phyloP scores from a whole-genome alignment of 2,888 invertebrate species.

The Tipula unca region DNA sequence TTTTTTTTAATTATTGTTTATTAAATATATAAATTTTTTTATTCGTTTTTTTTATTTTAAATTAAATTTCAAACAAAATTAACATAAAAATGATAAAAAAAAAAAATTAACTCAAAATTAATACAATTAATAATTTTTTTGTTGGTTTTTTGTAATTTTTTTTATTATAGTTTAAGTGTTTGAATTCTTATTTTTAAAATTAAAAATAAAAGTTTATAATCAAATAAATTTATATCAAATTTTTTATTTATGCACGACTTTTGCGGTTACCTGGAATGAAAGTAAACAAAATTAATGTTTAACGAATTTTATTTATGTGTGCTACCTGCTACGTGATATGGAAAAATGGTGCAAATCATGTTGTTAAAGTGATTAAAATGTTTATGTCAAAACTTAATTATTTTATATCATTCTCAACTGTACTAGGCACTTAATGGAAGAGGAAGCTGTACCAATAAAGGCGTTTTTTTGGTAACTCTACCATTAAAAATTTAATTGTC shows the following conservation, averaged over 20 bases:
- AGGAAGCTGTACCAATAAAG: too few species aligned
- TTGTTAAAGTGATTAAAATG: background rate
- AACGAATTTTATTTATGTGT: too few species aligned
- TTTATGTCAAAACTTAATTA: background rate
- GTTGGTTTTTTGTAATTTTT: background rate
- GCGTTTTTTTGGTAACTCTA: too few species aligned
- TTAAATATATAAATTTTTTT: background rate
- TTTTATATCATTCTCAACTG: too few species aligned
- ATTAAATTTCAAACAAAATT: background rate
- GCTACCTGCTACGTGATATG: background rate
- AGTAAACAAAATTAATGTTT: background rate
- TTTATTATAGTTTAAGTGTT: background rate
- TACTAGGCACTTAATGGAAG: too few species aligned
- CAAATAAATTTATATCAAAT: background rate
- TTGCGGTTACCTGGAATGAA: slow-evolving; percentile 37
- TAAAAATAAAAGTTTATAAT: background rate
- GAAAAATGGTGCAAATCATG: background rate
- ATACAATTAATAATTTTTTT: background rate
- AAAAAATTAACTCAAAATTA: background rate
- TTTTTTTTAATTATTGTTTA: background rate
- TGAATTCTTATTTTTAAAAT: background rate
- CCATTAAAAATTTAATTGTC: too few species aligned
- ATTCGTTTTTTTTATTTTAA: background rate
- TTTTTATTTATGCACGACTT: slow-evolving; percentile 37
- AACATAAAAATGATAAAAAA: background rate